phyloP scores from a whole-genome alignment of 2,797 vertebrate species.

The Manis pentadactyla region DNA sequence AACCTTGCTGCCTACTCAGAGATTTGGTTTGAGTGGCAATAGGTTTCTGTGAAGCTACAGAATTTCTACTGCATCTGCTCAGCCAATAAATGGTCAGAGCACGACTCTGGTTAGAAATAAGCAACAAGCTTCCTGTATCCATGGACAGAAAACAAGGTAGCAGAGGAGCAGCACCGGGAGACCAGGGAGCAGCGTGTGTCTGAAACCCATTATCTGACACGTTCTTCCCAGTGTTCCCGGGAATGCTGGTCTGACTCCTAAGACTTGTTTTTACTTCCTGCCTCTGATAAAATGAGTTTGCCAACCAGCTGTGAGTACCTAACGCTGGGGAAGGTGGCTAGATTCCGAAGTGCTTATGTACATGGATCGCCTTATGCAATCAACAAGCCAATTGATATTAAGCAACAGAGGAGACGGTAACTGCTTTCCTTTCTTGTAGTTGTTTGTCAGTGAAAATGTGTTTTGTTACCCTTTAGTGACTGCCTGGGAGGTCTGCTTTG shows the following conservation, averaged over 20 bases:
- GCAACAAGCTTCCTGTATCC: conserved; percentile 79
- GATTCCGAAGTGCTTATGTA: conserved; percentile 92
- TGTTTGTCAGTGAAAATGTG: conserved; percentile 69
- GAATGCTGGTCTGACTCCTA: conserved; percentile 80
- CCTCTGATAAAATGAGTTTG: conserved; percentile 92
- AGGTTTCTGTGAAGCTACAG: conserved; percentile 68
- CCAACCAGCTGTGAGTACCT: conserved; percentile 92
- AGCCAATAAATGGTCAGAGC: conserved; percentile 81
- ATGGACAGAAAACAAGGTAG: conserved; percentile 74
- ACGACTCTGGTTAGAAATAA: conserved; percentile 81
- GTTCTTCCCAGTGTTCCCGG: conserved; percentile 77
- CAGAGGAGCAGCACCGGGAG: conserved; percentile 49
- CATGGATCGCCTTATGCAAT: conserved; percentile 94
- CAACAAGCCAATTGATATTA: conserved; percentile 98
- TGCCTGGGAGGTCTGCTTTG: conserved; percentile 46
- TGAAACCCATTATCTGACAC: conserved; percentile 67
- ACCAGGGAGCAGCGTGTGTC: conserved; percentile 40
- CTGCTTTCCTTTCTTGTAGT: conserved; percentile 75
- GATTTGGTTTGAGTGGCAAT: conserved; percentile 51
- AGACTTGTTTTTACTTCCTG: conserved; percentile 73
- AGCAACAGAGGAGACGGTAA: conserved; percentile 95
- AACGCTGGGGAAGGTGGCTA: conserved; percentile 92
- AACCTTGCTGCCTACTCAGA: conserved; percentile 65
- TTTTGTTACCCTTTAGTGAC: conserved; percentile 76
- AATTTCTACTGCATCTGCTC: conserved; percentile 80